These are phyloP conservation scores for Cecropterus lyciades DNA, from an alignment of 1,140 invertebrate genomes.

Conservation along the genomic window DNA sequence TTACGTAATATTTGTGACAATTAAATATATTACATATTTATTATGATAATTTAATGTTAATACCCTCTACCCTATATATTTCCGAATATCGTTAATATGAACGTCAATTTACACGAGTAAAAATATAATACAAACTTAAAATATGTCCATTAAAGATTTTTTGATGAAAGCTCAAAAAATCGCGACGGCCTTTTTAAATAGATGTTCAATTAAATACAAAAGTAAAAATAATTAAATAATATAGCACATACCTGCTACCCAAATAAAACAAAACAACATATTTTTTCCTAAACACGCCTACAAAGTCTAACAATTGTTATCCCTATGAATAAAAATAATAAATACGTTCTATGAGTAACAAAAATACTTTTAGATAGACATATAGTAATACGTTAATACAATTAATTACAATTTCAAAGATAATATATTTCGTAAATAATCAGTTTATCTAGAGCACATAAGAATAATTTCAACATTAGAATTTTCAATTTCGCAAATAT, in stretches of 20 bases:
- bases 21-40: no score
- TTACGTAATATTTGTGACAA: no score
- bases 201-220: conserved; percentile 12
- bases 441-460: conserved; percentile 9
- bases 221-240: conserved; percentile 16
- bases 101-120: no score
- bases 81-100: no score
- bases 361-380: conserved; percentile 23
- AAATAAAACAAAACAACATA: conserved; percentile 23
- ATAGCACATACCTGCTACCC: conserved; percentile 18
- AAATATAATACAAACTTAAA: no score
- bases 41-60: no score
- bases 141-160: no score
- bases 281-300: conserved; percentile 26
- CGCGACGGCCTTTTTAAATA: not conserved
- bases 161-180: not conserved
- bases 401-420: conserved; percentile 27
- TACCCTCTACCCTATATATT: no score
- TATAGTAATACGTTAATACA: not conserved
- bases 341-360: conserved; percentile 29
- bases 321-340: conserved; percentile 24
- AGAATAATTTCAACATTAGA: conserved; percentile 20
- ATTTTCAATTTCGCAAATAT: conserved; percentile 25
- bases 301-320: conserved; percentile 29
- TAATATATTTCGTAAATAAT: conserved; percentile 23